These are phyloP conservation scores for Drymonia ruficornis DNA, from an alignment of 2,888 invertebrate genomes.

Conservation along the genomic window DNA sequence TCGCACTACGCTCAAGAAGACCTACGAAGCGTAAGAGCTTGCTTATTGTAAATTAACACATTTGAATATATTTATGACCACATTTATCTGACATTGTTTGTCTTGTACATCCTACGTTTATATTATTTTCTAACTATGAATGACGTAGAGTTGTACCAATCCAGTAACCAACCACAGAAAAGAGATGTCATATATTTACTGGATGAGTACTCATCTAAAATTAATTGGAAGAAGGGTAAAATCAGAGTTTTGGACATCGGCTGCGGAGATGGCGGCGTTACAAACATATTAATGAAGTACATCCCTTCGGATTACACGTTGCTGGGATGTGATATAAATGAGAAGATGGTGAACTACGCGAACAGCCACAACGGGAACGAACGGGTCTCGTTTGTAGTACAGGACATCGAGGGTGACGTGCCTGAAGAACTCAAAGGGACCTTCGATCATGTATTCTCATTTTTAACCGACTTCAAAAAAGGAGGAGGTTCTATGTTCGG, in stretches of 20 bases:
- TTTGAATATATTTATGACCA: too few relatives aligned
- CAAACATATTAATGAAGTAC: not conserved
- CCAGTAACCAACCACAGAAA: not conserved
- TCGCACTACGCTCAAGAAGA: too few relatives aligned
- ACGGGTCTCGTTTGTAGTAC: not conserved
- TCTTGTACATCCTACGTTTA: too few relatives aligned
- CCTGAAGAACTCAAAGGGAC: not conserved
- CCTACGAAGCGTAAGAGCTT: too few relatives aligned
- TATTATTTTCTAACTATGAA: too few relatives aligned
- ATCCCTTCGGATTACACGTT: not conserved
- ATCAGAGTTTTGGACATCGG: not conserved
- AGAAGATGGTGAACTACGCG: not conserved
- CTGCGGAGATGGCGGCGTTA: not conserved
- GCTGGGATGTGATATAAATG: not conserved
- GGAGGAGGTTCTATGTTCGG: too few relatives aligned
- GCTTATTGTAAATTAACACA: too few relatives aligned
- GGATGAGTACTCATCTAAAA: not conserved
- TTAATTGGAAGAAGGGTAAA: not conserved
- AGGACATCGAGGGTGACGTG: not conserved
- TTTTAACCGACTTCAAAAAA: too few relatives aligned
- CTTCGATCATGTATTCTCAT: slow-evolving; percentile 1
- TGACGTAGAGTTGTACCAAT: not conserved
- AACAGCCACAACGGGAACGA: not conserved
- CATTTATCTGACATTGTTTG: too few relatives aligned
- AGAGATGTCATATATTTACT: not conserved